Base-by-base conservation (phyloP, 2,797 vertebrate genomes). In the Sebastiscus tertius region DNA sequence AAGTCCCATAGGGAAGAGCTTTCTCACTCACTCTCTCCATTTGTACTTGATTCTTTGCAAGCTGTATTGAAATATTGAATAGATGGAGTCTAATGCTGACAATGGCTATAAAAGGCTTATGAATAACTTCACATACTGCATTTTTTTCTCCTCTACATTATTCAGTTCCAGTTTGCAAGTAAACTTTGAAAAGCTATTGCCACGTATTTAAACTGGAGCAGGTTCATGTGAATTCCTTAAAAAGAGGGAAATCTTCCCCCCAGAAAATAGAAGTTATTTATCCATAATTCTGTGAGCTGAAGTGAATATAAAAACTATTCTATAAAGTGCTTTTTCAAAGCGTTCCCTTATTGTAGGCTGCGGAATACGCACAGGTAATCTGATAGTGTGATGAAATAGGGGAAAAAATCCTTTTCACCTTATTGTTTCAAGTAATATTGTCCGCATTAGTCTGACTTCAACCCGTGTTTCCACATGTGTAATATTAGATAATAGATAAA, bases 11-110 rank as follows among this genome's bases (percentile, higher is more conserved):
- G 88, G 87, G 77, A 83, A 65, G 29, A 84, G 83, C 81, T 83
- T 84, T 83, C 81, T 76, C 76, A 12, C 83, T 64, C 59, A 4
- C 72, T 62, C 64, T 55, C 54, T 90, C 76, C 77, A 79, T 84
- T 87, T 88, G 77, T 84, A 79, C 79, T 88, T 83, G 66, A 79
- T 84, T 89, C 85, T 81, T 82, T 80, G 84, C 79, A 22, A 88
- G 90, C 74, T 77, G 84, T 83, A 90, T 91, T 95, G 90, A 95
- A 95, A 94, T 92, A 95, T 94, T 94, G 87, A 95, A 94, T 83
- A 94, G 92, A 91, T 86, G 80, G 74, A 83, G 88, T 90, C 86
- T 90, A 90, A 93, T 89, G 89, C 88, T 92, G 90, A 94, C 92
- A 94, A 91, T 90, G 82, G 92, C 83, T 90, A 73, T 92, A 89